Percentiles rank a stretch among this genome's conserved stretches.
Conservation (phyloP, 2,797 vertebrate species). For the Cryptoblepharus egeriae region DNA sequence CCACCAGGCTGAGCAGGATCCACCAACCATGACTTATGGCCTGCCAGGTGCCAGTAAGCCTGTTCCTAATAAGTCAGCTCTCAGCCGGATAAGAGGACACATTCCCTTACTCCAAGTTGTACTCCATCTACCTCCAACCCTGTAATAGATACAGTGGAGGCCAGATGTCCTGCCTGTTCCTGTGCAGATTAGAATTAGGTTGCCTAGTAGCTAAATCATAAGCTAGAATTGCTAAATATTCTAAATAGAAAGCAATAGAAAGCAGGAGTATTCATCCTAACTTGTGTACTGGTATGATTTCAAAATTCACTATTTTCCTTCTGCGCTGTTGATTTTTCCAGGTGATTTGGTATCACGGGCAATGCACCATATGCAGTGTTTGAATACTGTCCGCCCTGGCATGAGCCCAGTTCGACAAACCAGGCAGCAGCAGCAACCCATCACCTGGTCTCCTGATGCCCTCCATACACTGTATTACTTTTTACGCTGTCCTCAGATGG, state of each 20-base stretch:
- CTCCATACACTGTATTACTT: conserved; percentile 95
- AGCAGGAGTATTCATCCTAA: neutral
- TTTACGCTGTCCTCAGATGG: conserved; percentile 92
- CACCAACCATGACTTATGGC: neutral
- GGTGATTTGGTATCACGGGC: conserved; percentile 93
- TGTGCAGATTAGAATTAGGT: too few relatives aligned
- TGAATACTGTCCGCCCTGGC: conserved; percentile 76
- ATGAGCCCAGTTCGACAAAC: conserved; percentile 78
- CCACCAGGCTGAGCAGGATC: neutral
- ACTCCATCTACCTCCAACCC: too few relatives aligned
- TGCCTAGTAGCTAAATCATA: neutral
- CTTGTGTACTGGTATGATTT: neutral
- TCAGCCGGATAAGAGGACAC: too few relatives aligned
- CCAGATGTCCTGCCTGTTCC: too few relatives aligned
- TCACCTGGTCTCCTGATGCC: conserved; percentile 91
- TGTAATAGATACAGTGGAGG: too few relatives aligned
- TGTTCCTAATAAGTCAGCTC: too few relatives aligned
- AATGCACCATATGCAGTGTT: conserved; percentile 92
- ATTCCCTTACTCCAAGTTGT: too few relatives aligned
- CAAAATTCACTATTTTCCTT: neutral
- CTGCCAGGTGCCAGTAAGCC: neutral
- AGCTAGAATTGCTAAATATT: neutral
- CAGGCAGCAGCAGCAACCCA: conserved; percentile 79
- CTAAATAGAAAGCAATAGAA: neutral
- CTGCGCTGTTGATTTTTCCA: conserved; percentile 62